phyloP scores from a whole-genome alignment of 2,113 vertebrate genomes.

The Leptobrachium leishanense region DNA sequence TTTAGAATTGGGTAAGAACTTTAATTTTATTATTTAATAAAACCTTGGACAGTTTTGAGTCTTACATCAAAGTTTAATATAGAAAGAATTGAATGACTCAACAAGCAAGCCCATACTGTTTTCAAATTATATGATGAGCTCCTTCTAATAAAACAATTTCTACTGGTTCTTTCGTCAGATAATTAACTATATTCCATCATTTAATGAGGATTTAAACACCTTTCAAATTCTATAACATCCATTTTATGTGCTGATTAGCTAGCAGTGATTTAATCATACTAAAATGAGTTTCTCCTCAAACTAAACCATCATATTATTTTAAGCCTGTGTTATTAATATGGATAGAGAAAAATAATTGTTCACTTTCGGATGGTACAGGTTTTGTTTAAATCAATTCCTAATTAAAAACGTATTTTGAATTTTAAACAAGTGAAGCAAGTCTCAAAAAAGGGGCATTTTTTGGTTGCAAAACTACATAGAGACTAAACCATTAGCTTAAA shows the following conservation, averaged over 20 bases:
- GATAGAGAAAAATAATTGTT: neutral
- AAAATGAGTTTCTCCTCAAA: constrained; percentile 2
- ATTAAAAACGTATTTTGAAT: neutral
- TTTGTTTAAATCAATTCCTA: neutral
- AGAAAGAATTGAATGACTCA: constrained; percentile 11
- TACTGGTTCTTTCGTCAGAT: constrained; percentile 13
- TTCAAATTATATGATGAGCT: constrained; percentile 22
- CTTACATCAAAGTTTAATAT: constrained; percentile 22
- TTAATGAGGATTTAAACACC: constrained; percentile 23
- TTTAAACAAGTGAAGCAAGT: neutral
- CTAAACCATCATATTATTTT: constrained; percentile 10
- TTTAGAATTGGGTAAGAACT: no score
- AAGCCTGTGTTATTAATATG: constrained; percentile 2
- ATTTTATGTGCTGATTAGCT: constrained; percentile 31
- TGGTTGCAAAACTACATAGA: no score
- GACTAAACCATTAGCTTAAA: no score
- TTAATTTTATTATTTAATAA: constrained; percentile 13
- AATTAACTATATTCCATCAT: constrained; percentile 25
- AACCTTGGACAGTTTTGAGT: neutral
- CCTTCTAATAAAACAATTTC: constrained; percentile 17
- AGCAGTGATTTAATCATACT: constrained; percentile 16
- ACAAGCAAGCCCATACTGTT: constrained; percentile 2
- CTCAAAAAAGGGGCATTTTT: no score
- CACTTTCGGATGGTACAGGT: neutral
- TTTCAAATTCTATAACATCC: constrained; percentile 23